Conservation (phyloP, 2,888 invertebrate genomes). For the Eupeodes luniger region DNA sequence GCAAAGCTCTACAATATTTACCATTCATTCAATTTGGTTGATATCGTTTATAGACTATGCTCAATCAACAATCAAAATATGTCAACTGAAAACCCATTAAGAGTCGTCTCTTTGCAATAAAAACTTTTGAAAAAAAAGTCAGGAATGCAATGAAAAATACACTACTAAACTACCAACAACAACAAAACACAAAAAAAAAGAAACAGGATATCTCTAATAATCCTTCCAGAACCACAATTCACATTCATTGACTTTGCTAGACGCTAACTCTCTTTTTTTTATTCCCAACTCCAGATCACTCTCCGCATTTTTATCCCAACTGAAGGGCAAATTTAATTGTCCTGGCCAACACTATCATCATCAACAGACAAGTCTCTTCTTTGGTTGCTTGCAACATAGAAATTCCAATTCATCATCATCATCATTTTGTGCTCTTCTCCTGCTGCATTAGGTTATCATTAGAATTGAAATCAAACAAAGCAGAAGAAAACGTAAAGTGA, state of each 20-base stretch:
- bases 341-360: conserved; percentile 58
- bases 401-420: conserved; percentile 72
- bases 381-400: conserved; percentile 25
- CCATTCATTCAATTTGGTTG: conserved; percentile 26
- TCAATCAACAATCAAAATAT: conserved; percentile 66
- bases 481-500: conserved; percentile 46
- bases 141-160: conserved; percentile 23
- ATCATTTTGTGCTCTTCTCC: conserved; percentile 34
- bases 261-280: conserved; percentile 6
- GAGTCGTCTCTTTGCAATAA: not conserved
- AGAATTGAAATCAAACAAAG: conserved; percentile 74
- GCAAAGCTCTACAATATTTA: not conserved
- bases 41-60: not conserved
- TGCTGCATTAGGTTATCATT: conserved; percentile 73
- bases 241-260: conserved; percentile 33
- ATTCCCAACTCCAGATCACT: conserved; percentile 12
- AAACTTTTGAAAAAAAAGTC: conserved; percentile 36
- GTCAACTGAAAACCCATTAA: conserved; percentile 65
- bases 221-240: conserved; percentile 10
- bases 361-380: conserved; percentile 45
- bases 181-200: not conserved
- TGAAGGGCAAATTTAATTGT: conserved; percentile 73
- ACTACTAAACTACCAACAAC: not conserved
- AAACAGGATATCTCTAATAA: conserved; percentile 44
- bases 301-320: conserved; percentile 42